Percentiles rank a stretch among this genome's conserved stretches.
Conservation (phyloP, 2,113 vertebrate species). For the Macquaria australasica region DNA sequence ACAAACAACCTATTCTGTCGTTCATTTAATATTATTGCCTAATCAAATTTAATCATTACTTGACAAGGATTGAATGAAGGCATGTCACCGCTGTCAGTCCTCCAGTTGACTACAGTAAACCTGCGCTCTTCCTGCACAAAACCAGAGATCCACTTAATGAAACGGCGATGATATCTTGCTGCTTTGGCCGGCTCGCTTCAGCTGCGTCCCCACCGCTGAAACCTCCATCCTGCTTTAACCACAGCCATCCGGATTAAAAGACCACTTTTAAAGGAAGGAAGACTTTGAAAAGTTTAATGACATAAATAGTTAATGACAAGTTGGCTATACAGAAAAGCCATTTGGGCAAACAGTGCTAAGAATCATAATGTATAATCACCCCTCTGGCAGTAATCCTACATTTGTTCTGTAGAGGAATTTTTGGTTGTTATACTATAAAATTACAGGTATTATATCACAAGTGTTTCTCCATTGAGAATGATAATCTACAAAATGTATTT, state of each 20-base stretch:
- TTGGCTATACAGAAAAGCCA: constrained; percentile 3
- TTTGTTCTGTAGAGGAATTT: background rate
- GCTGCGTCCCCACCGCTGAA: constrained; percentile 32
- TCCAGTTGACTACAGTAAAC: background rate
- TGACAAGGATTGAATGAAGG: background rate
- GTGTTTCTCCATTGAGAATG: background rate
- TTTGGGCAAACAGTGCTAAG: background rate
- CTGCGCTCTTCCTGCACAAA: constrained; percentile 19
- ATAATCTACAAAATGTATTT: background rate
- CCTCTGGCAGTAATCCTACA: background rate
- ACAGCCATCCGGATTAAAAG: constrained; percentile 59
- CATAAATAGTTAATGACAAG: constrained; percentile 25
- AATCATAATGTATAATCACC: background rate
- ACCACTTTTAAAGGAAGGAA: constrained; percentile 29
- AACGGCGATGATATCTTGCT: constrained; percentile 69
- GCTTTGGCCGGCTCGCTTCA: constrained; percentile 53
- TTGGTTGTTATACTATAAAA: background rate
- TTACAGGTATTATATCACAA: background rate
- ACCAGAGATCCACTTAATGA: constrained; percentile 53
- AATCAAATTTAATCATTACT: background rate
- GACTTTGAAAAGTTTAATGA: constrained; percentile 35
- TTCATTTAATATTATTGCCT: background rate
- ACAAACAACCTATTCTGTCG: no score
- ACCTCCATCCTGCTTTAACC: constrained; percentile 64
- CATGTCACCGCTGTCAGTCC: background rate